phyloP scores from a whole-genome alignment of 2,797 vertebrate genomes.

The Zalophus californianus region DNA sequence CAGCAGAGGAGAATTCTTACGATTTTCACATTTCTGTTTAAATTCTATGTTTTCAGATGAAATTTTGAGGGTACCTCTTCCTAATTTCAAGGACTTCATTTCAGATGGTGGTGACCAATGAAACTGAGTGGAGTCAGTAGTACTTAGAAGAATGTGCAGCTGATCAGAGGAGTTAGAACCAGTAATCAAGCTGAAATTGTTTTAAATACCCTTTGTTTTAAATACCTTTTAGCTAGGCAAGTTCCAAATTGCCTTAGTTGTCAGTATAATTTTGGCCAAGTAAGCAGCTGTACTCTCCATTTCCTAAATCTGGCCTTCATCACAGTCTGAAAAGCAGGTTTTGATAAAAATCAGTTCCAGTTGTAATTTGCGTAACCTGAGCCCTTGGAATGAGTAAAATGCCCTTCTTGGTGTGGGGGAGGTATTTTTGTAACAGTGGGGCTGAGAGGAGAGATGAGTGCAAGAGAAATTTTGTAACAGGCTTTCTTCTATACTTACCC shows the following conservation, averaged over 20 bases:
- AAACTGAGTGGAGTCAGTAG: neutral
- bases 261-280: slow-evolving; percentile 57
- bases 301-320: slow-evolving; percentile 78
- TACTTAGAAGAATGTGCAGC: slow-evolving; percentile 10
- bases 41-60: slow-evolving; percentile 40
- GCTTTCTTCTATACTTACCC: neutral
- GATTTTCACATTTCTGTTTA: slow-evolving; percentile 47
- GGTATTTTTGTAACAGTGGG: slow-evolving; percentile 47
- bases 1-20: neutral
- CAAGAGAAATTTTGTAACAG: neutral
- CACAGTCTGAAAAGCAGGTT: slow-evolving; percentile 76
- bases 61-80: slow-evolving; percentile 28
- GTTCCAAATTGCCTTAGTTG: slow-evolving; percentile 51
- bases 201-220: slow-evolving; percentile 62
- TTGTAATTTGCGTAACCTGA: slow-evolving; percentile 73
- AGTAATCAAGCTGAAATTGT: slow-evolving; percentile 58
- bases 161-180: slow-evolving; percentile 42
- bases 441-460: neutral
- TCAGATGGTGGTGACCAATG: neutral
- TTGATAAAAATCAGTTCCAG: slow-evolving; percentile 79
- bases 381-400: slow-evolving; percentile 65
- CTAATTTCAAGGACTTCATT: slow-evolving; percentile 45
- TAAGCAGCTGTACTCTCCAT: slow-evolving; percentile 59
- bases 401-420: neutral
- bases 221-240: slow-evolving; percentile 55